phyloP scores from a whole-genome alignment of 2,113 vertebrate genomes.

The Uria aalge region DNA sequence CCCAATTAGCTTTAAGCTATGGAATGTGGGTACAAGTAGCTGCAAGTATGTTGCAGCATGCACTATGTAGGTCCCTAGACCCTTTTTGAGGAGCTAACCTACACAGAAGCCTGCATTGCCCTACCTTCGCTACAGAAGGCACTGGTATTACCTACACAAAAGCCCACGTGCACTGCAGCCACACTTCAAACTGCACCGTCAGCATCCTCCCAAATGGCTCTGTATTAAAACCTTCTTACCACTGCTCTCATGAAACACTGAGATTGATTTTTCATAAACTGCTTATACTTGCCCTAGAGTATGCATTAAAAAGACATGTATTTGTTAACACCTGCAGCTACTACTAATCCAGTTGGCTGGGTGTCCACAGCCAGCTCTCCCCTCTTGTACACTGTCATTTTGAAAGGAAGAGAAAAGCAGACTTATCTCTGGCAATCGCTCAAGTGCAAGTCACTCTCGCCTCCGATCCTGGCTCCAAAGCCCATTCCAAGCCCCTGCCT shows the following conservation, averaged over 20 bases:
- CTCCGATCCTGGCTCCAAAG: constrained; percentile 5
- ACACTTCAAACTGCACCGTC: neutral
- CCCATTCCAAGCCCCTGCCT: constrained; percentile 37
- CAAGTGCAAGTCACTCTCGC: neutral
- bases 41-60: neutral
- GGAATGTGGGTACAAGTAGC: neutral
- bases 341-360: neutral
- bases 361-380: neutral
- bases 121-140: neutral
- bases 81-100: neutral
- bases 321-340: constrained; percentile 35
- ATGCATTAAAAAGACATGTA: neutral
- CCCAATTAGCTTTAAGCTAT: neutral
- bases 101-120: neutral
- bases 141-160: neutral
- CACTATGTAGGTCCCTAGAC: neutral
- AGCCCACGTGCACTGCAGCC: neutral
- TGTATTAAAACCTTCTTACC: neutral
- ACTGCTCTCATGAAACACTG: neutral
- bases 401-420: constrained; percentile 31
- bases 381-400: neutral
- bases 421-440: constrained; percentile 65
- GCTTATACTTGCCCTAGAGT: neutral
- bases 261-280: neutral
- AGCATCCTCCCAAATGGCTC: neutral